phyloP scores from a whole-genome alignment of 53 echinoderm and acorn worm species.

The Hippasteria phrygiana region DNA sequence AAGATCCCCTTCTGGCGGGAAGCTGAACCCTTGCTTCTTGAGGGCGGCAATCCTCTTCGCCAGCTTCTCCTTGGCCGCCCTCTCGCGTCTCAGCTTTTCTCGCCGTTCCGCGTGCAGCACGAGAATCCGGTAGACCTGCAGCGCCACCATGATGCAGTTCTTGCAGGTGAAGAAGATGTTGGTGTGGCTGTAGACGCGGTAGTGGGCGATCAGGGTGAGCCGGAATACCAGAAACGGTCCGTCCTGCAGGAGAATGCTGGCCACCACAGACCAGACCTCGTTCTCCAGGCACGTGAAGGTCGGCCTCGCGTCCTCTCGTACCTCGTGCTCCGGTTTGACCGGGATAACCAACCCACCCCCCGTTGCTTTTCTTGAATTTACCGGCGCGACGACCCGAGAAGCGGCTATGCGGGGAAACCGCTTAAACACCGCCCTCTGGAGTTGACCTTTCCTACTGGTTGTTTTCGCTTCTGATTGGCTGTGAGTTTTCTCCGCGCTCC shows the following conservation, averaged over 20 bases:
- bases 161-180: constrained; percentile 94
- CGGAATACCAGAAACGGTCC: constrained; percentile 91
- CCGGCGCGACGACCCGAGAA: constrained; percentile 46
- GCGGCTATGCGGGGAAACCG: constrained; percentile 66
- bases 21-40: constrained; percentile 36
- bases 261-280: constrained; percentile 89
- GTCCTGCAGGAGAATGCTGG: constrained; percentile 81
- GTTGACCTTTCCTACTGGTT: constrained; percentile 5
- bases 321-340: constrained; percentile 81
- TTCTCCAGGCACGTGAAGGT: constrained; percentile 87
- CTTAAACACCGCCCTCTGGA: constrained; percentile 78
- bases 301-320: constrained; percentile 67
- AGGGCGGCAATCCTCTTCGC: constrained; percentile 32
- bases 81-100: constrained; percentile 53
- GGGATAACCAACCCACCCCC: constrained; percentile 67
- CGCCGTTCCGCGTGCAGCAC: constrained; percentile 69
- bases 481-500: constrained; percentile 38
- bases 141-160: constrained; percentile 77
- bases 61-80: constrained; percentile 39
- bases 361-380: constrained; percentile 1
- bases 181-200: constrained; percentile 76
- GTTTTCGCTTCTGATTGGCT: constrained; percentile 28
- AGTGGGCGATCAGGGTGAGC: constrained; percentile 79
- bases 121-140: constrained; percentile 87
- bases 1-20: background rate